phyloP scores from a whole-genome alignment of 2,797 vertebrate species.

The Galagoides demidoff region DNA sequence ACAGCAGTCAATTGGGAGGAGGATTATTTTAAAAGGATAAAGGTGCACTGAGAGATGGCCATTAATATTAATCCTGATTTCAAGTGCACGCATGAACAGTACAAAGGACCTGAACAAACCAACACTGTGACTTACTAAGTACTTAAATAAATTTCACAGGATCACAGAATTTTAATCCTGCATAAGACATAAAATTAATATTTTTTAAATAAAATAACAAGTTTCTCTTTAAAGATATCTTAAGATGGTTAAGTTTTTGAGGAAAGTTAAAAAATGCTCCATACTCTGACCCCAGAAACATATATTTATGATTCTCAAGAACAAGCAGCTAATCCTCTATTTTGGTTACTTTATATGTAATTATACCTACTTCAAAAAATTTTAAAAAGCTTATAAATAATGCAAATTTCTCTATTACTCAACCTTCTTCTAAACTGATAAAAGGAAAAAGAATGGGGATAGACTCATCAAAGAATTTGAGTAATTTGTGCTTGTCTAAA shows the following conservation, averaged over 20 bases:
- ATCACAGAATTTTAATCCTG: not conserved
- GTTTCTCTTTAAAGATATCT: slow-evolving; percentile 33
- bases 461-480: not conserved
- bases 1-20: not conserved
- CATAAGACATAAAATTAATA: not conserved
- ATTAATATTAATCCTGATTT: not conserved
- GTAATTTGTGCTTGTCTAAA: slow-evolving; percentile 6
- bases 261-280: not conserved
- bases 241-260: not conserved
- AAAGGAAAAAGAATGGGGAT: not conserved
- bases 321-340: not conserved
- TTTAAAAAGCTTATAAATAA: slow-evolving; percentile 26
- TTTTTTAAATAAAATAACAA: slow-evolving; percentile 18
- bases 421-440: slow-evolving; percentile 13
- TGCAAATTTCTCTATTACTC: not conserved
- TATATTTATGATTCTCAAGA: slow-evolving; percentile 4
- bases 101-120: not conserved
- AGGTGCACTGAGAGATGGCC: not conserved
- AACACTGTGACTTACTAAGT: not conserved
- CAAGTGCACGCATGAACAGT: not conserved
- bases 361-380: slow-evolving; percentile 13
- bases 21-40: slow-evolving; percentile 36
- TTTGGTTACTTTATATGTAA: not conserved
- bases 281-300: not conserved
- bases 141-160: slow-evolving; percentile 30